Conservation (phyloP, 2,888 invertebrate species). For the Dicyrtomina minuta region DNA sequence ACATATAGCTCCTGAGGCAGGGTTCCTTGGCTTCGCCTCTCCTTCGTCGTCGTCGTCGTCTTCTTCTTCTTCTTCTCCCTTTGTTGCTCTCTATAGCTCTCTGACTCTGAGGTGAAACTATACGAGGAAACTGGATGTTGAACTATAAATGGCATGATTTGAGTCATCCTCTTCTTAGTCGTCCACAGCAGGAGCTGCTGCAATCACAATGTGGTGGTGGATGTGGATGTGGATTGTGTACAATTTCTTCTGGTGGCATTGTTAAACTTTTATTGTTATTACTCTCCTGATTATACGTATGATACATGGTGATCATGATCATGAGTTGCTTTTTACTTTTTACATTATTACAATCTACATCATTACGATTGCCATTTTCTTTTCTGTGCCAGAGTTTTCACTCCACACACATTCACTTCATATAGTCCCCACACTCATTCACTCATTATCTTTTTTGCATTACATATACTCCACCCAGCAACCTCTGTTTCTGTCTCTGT, state of each 20-base stretch:
- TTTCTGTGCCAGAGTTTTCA: no score
- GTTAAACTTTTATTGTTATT: conserved; percentile 1
- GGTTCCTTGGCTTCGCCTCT: not conserved
- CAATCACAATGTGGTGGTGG: no score
- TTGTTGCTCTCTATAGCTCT: not conserved
- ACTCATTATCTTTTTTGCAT: no score
- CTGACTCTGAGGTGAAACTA: not conserved
- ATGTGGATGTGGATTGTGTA: no score
- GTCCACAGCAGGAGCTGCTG: not conserved
- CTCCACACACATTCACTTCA: no score
- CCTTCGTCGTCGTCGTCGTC: not conserved
- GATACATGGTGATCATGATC: not conserved
- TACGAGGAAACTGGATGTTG: not conserved
- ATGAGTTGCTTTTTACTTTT: no score
- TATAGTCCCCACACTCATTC: no score
- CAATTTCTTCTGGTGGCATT: no score
- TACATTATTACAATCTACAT: no score
- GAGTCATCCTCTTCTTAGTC: conserved; percentile 6
- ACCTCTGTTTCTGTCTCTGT: no score
- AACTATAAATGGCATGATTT: conserved; percentile 19
- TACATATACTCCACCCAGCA: no score
- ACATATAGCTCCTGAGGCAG: conserved; percentile 12
- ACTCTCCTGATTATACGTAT: not conserved
- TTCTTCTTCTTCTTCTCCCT: not conserved
- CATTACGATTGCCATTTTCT: no score